Evolutionary conservation across 2,888 invertebrate species (phyloP), one percentile per base, ranked within the genome.

Genomic region (Scaptomyza parva): DNA sequence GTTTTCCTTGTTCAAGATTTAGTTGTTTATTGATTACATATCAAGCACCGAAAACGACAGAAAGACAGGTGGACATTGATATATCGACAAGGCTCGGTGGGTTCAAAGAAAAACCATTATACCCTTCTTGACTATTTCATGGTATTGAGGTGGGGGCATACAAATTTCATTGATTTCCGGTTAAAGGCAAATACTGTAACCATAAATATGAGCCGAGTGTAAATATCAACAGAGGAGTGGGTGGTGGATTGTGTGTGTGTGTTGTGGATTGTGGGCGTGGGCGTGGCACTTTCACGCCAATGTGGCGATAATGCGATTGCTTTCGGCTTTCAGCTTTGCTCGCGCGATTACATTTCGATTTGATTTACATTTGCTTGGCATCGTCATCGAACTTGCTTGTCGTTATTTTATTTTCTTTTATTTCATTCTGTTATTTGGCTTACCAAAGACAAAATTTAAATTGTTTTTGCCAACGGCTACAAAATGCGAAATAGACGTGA

Each of bases 141-240:
- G n/a, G n/a, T n/a, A n/a, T n/a, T n/a, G n/a, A 78, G 81, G 72
- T 77, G 64, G 63, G 66, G 81, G 77, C 83, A 80, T 85, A 87
- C 71, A 85, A 86, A 86, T 88, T 82, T 85, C 88, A 85, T 85
- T 88, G 85, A 88, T 85, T 85, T 85, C 85, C 85, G 85, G 85
- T 85, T 85, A 85, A 86, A 86, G 81, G 78, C 83, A 86, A 86
- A 85, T 88, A 86, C 78, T 87, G 86, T 86, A 78, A 69, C 86
- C 73, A 85, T 85, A 85, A 85, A 85, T 86, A 88, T 87, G 84
- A 84, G 87, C 79, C 64, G 85, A 76, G 86, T 87, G 87, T 87
- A 85, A 84, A 87, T 78, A 84, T 74, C 62, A 68, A 54, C 35
- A 51, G 40, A 51, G 33, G 54, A 37, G 37, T 24, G 44, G 41